Evolutionary conservation across 2,113 vertebrate species (phyloP), one percentile per base, ranked within the genome.

Genomic region (Rhineura floridana): DNA sequence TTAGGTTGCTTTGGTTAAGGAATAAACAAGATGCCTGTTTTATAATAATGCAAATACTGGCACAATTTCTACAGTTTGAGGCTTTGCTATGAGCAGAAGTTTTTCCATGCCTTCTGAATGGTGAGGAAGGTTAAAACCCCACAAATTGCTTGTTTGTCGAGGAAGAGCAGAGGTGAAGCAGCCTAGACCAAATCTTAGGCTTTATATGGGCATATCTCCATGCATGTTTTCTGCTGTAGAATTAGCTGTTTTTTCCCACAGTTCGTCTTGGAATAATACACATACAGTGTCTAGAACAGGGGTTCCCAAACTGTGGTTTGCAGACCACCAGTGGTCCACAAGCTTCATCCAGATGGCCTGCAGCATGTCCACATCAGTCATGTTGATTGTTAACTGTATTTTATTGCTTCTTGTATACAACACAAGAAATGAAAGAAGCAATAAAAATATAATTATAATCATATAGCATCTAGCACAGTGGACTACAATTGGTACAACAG

Each of bases 21-120:
- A 92, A 90, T 86, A 70, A 2, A 0, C 0, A 70, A 70, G 21
- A 59, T 12, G 52, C 5, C 0, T 84, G 67, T 89, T 91, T 88
- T 6, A n/a, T 81, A 81, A 39, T 50, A 89, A 78, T 48, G 46
- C 69, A 86, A 77, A 80, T 44, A 81, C 4, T 88, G 83, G 82
- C 69, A 62, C 62, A 11, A 36, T 78, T 82, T 75, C 52, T 63
- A 25, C n/a, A 12, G 33, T 4, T 44, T 30, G 44, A 12, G 69
- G 2, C 85, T 85, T 75, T 77, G 39, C 70, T 6, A 21, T 48
- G 21, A 46, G 21, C 13, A 75, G 46, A 4, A 23, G 19, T 39
- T 55, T 79, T n/a, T 85, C 39, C 62, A 25, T 44, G 11, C 21
- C 36, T 79, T 48, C 23, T 19, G 81, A 70, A 19, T 73, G 36